A percentile compares a stretch with the other conserved stretches of the same genome.
phyloP scores from a whole-genome alignment of 2,888 invertebrate genomes.

The Leptura quadrifasciata region DNA sequence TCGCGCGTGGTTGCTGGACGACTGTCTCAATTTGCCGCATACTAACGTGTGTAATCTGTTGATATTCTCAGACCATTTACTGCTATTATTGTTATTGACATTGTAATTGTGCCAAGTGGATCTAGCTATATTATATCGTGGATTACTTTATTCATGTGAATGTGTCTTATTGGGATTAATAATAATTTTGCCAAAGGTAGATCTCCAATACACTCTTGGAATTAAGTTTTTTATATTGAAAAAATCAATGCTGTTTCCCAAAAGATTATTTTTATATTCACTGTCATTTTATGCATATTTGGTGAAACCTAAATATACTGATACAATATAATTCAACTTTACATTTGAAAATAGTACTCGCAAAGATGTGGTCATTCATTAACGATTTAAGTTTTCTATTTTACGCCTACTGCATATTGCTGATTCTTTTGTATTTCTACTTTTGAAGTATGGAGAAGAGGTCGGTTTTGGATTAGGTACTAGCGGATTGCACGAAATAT shows the following conservation, averaged over 20 bases:
- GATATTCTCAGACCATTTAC: slow-evolving; percentile 29
- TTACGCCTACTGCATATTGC: background rate
- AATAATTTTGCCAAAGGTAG: slow-evolving; percentile 24
- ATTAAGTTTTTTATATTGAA: background rate
- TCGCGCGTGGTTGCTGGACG: slow-evolving; percentile 36
- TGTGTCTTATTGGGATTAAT: slow-evolving; percentile 37
- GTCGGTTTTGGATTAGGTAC: too few relatives aligned
- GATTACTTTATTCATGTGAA: slow-evolving; percentile 11
- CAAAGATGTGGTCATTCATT: too few relatives aligned
- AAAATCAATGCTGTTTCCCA: background rate
- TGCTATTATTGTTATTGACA: slow-evolving; percentile 9
- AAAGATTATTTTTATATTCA: background rate
- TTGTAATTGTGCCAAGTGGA: slow-evolving; percentile 19
- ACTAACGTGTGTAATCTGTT: slow-evolving; percentile 40
- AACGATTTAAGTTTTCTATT: background rate
- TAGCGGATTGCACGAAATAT: too few relatives aligned
- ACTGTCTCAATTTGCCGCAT: slow-evolving; percentile 30
- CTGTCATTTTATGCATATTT: background rate
- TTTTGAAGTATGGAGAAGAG: background rate
- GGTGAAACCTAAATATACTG: background rate
- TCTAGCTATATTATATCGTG: slow-evolving; percentile 20
- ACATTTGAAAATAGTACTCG: too few relatives aligned
- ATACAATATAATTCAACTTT: background rate
- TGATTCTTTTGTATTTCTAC: background rate
- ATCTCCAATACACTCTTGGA: background rate